phyloP scores from a whole-genome alignment of 2,888 invertebrate species.

The Nebria brevicollis region DNA sequence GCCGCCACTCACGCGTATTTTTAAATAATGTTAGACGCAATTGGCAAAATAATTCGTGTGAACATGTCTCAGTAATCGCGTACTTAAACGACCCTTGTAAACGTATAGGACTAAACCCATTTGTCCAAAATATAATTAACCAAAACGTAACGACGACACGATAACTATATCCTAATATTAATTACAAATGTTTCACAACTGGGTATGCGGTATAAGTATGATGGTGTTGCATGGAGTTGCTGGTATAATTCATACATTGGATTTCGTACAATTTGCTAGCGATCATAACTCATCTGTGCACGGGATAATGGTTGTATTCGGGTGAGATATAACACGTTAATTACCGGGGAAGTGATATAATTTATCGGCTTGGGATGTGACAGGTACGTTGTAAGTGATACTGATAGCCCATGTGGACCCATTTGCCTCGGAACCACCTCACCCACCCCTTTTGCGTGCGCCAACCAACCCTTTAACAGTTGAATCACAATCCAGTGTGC shows the following conservation, averaged over 20 bases:
- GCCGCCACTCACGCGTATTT: no score
- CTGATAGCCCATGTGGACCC: conserved; percentile 30
- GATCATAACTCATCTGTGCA: conserved; percentile 32
- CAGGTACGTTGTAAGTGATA: conserved; percentile 38
- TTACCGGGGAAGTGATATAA: conserved; percentile 41
- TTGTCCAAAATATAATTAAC: neutral
- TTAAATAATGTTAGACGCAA: no score
- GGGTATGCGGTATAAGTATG: neutral
- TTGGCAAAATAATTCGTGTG: no score
- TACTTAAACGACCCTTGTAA: no score
- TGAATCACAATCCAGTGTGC: conserved; percentile 10
- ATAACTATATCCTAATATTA: neutral
- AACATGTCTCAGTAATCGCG: no score
- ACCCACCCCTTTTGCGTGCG: neutral
- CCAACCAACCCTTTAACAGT: neutral
- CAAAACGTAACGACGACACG: neutral
- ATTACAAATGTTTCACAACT: neutral
- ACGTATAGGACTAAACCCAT: neutral
- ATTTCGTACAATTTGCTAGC: conserved; percentile 30
- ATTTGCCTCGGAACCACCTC: neutral
- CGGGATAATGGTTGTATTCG: conserved; percentile 27
- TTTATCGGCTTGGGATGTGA: conserved; percentile 36
- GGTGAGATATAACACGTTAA: conserved; percentile 44
- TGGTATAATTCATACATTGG: conserved; percentile 36
- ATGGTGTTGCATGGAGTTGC: neutral